phyloP scores from a whole-genome alignment of 2,113 vertebrate species.

The Ceratotherium simum region DNA sequence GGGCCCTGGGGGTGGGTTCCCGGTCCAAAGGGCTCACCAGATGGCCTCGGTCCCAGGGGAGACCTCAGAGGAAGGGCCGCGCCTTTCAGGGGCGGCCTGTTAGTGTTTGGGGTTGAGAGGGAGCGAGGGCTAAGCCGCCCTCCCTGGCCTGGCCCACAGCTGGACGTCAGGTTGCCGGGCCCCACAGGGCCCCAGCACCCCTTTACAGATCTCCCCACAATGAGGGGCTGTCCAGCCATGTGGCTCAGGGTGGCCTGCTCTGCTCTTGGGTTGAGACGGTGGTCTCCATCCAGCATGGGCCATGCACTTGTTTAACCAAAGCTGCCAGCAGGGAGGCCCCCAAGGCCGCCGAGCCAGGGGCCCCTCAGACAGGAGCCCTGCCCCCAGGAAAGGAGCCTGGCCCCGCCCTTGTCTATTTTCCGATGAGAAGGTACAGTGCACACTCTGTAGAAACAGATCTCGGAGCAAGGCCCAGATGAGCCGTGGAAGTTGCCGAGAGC shows the following conservation, averaged over 20 bases:
- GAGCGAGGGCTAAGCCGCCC: accelerated
- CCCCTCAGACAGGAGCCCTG: not conserved
- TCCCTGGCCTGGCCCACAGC: not conserved
- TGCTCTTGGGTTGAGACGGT: not conserved
- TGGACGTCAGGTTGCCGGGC: not conserved
- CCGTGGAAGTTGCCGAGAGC: not conserved
- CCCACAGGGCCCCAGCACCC: accelerated
- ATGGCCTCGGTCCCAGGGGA: no score
- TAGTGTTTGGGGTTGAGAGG: not conserved
- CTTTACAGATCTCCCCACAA: not conserved
- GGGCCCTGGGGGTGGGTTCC: not conserved
- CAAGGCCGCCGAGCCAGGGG: not conserved
- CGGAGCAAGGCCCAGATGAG: not conserved
- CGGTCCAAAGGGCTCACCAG: not conserved
- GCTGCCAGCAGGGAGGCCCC: not conserved
- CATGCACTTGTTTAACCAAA: not conserved
- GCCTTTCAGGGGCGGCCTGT: no score
- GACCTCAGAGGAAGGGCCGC: not conserved
- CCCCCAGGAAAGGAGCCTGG: not conserved
- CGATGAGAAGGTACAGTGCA: accelerated
- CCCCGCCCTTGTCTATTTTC: no score
- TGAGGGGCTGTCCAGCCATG: accelerated
- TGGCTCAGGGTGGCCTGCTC: no score
- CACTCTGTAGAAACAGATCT: accelerated
- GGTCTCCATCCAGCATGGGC: not conserved